Conservation (phyloP, 2,113 vertebrate genomes). For the Desmodus rotundus region DNA sequence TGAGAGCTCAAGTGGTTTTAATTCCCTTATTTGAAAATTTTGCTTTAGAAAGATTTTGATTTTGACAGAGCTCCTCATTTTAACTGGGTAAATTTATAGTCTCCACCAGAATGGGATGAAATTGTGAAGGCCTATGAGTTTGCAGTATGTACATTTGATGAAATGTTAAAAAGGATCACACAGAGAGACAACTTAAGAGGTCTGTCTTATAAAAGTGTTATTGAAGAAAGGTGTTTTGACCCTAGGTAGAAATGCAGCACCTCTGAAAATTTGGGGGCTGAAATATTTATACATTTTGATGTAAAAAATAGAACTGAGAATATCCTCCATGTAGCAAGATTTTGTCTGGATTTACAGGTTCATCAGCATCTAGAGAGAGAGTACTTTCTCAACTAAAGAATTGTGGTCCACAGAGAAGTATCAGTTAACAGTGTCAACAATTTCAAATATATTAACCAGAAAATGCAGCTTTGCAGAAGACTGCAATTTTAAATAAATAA, state of each 20-base stretch:
- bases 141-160: neutral
- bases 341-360: neutral
- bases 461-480: neutral
- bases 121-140: constrained; percentile 16
- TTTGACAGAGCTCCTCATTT: neutral
- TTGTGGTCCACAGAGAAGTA: neutral
- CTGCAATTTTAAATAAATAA: neutral
- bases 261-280: neutral
- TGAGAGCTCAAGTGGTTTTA: neutral
- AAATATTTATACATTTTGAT: constrained; percentile 10
- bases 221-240: neutral
- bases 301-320: neutral
- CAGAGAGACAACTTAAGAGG: neutral
- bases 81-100: constrained; percentile 14
- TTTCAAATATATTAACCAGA: constrained; percentile 7
- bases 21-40: constrained; percentile 3
- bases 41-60: constrained; percentile 22
- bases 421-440: neutral
- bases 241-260: neutral
- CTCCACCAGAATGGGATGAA: neutral
- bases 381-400: neutral
- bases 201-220: neutral
- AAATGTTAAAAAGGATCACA: neutral
- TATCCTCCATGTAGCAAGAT: neutral
- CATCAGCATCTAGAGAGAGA: neutral